Percentiles rank a stretch among this genome's conserved stretches.
These are phyloP conservation scores for Spinus pinus DNA, from an alignment of 2,797 vertebrate species.

Conservation along the genomic window DNA sequence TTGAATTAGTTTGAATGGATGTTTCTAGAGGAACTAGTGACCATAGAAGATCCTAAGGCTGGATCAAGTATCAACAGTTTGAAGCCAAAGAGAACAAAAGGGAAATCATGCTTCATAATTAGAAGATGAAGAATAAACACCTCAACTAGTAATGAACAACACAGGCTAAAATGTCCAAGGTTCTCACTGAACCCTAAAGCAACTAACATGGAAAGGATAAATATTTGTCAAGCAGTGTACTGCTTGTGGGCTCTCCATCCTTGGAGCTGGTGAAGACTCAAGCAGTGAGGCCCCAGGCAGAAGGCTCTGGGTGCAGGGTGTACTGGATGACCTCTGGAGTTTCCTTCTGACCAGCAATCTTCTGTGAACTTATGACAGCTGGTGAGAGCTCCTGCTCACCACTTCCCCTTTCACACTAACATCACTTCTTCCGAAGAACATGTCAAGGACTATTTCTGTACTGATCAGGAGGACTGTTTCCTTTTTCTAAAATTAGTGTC, in stretches of 20 bases:
- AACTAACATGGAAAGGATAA: background rate
- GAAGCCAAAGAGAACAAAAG: background rate
- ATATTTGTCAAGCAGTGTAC: background rate
- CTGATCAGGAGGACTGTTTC: background rate
- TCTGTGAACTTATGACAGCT: background rate
- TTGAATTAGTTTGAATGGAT: background rate
- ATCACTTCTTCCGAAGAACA: background rate
- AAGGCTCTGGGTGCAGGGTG: background rate
- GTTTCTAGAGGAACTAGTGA: background rate
- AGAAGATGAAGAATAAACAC: background rate
- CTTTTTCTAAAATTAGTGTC: background rate
- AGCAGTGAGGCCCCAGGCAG: background rate
- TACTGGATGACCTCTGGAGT: background rate
- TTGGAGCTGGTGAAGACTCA: background rate
- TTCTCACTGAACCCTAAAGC: background rate
- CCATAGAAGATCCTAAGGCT: background rate
- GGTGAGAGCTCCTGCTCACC: background rate
- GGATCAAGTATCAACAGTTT: background rate
- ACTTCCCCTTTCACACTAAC: background rate
- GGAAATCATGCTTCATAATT: background rate
- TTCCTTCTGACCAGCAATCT: background rate
- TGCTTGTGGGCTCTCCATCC: background rate
- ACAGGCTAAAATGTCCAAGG: background rate
- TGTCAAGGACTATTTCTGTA: background rate
- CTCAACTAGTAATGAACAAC: slow-evolving; percentile 1